Base-by-base conservation (phyloP, 2,888 invertebrate genomes). In the Subacronicta megacephala region DNA sequence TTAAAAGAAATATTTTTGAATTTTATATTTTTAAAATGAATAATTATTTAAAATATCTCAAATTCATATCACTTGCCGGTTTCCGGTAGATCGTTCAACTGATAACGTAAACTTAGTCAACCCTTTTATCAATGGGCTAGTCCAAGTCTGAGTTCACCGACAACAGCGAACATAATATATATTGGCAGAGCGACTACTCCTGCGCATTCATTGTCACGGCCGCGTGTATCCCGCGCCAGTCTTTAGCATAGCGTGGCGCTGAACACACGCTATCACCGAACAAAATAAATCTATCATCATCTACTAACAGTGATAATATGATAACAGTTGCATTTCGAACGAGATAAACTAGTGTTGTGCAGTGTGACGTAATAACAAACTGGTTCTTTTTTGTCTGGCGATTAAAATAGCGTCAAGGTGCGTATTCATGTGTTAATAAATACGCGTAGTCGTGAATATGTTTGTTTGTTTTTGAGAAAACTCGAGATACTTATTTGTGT, bases 171-270 rank as follows among this genome's bases (percentile, higher is more conserved):
- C 47, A 64, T 77, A 77, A 83, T 83, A 83, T 81, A 82, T 80
- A 80, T 75, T 72, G 72, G 63, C 46, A 50, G 56, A n/a, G 58
- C 54, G 51, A 50, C 40, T 62, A 78, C 78, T 72, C 77, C 42
- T 23, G 62, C 76, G 81, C 85, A 82, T 75, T 84, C 82, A 86
- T 63, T 85, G 83, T 81, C 85, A 83, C 82, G 79, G 81, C 59
- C 80, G 81, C 72, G 59, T 73, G 73, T 65, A 59, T 60, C 42
- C 16, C 54, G 46, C 71, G 72, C 47, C 80, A 88, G 89, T 88
- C 73, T 75, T 62, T 65, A 69, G 51, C 56, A 46, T 59, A 58
- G 50, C 65, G 51, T 46, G 47, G 72, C 15, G 54, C 38, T 12
- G 72, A 31, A 38, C 72, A 69, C 80, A 80, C 84, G 87, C 62